Base-by-base conservation (phyloP, 2,113 vertebrate genomes). In the Forbesichthys papilliferus region DNA sequence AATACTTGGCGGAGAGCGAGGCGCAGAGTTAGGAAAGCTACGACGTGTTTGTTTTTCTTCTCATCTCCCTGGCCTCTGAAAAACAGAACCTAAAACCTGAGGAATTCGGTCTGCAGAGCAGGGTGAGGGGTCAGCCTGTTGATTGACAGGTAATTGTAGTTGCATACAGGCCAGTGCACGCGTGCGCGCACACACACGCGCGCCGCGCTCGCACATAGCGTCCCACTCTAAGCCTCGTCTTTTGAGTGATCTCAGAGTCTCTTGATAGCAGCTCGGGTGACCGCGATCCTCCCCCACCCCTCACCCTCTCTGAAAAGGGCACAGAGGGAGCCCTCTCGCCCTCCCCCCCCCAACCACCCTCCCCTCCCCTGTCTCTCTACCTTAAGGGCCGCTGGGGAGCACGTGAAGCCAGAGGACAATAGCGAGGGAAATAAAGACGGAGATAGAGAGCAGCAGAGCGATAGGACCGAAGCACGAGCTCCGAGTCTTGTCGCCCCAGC, bases 91-190 rank as follows among this genome's bases (percentile, higher is more conserved):
- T 72, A 77, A 83, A 86, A 87, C 82, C 72, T 68, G 70, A 82
- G 82, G 81, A 87, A 87, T 82, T 87, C 75, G 68, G 79, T 79
- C 48, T 9, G 48, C 62, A 61, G 73, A 71, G 74, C 69, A 68
- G 47, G 78, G 61, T 68, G 73, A 61, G 72, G 74, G 86, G 81
- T 86, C 80, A 72, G 36, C 51, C 34, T 3, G 8, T 8, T 88
- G 84, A 90, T 64, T 89, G 87, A 82, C 89, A 87, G 71, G 66
- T 89, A 83, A 88, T 84, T 86, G 84, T 79, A n/a, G 71, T 49
- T 46, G 57, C 52, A 56, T 7, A 52, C 66, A 51, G 57, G 20
- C 10, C 5, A 46, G 48, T 68, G 55, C 13, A 7, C 66, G 42
- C 60, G 9, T 42, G 53, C 52, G 63, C 71, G 55, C 62, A 18